Evolutionary conservation across 2,113 vertebrate species (phyloP).

Genomic region (Hippocampus mohnikei): DNA sequence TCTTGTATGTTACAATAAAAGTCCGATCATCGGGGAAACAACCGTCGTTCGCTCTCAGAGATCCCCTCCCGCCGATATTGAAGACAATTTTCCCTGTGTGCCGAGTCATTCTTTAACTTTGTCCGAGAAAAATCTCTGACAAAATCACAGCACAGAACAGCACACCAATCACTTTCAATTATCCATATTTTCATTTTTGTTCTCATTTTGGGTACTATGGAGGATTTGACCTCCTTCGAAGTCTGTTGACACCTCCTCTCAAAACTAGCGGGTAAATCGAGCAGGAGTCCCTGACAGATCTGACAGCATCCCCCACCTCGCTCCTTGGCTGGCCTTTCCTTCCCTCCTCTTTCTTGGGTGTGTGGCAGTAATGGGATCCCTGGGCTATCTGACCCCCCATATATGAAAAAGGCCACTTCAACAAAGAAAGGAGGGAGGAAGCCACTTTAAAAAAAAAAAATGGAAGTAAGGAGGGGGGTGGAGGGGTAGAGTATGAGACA

Average conservation of each 20-base stretch:
- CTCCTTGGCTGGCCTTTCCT: slow-evolving; percentile 18
- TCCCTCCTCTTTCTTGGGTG: slow-evolving; percentile 10
- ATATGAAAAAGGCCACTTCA: slow-evolving; percentile 48
- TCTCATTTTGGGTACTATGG: background rate
- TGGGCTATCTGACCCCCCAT: slow-evolving; percentile 59
- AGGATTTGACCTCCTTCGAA: background rate
- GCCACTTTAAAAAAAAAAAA: slow-evolving; percentile 53
- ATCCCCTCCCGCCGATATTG: too few species aligned
- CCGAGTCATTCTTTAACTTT: too few species aligned
- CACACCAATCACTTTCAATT: too few species aligned
- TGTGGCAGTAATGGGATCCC: slow-evolving; percentile 56
- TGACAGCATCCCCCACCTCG: slow-evolving; percentile 44
- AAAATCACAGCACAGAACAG: too few species aligned
- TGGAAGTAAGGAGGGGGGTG: slow-evolving; percentile 51
- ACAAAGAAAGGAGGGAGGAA: slow-evolving; percentile 49
- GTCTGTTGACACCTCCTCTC: slow-evolving; percentile 20
- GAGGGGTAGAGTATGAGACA: slow-evolving; percentile 42
- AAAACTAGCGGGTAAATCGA: slow-evolving; percentile 46
- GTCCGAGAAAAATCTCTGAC: too few species aligned
- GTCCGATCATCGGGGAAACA: too few species aligned
- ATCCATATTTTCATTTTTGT: background rate
- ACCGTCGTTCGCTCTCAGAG: too few species aligned
- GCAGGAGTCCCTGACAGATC: slow-evolving; percentile 56
- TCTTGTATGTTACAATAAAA: too few species aligned
- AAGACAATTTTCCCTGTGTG: too few species aligned